Conservation (phyloP, 2,888 invertebrate species). For the Orthosia gracilis region DNA sequence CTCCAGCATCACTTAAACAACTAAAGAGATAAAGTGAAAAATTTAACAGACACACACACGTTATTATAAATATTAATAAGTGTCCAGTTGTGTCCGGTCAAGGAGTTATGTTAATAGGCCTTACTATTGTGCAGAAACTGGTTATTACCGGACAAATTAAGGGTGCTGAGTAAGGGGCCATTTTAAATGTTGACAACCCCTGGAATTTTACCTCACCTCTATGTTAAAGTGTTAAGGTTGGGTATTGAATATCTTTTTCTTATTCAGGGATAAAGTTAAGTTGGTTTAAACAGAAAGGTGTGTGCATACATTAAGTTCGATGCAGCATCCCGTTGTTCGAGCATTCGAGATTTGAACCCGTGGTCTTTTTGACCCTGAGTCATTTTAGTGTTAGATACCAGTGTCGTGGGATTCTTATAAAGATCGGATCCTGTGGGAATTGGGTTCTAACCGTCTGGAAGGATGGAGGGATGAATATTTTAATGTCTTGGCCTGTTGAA, state of each 20-base stretch:
- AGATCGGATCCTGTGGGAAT: conserved; percentile 86
- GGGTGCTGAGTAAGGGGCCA: conserved; percentile 82
- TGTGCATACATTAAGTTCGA: conserved; percentile 88
- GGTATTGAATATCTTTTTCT: conserved; percentile 57
- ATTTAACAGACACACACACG: conserved; percentile 68
- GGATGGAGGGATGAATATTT: conserved; percentile 32
- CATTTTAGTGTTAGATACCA: conserved; percentile 76
- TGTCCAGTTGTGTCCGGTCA: conserved; percentile 86
- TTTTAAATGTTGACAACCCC: conserved; percentile 18
- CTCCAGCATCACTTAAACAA: conserved; percentile 76
- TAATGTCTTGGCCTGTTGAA: background rate
- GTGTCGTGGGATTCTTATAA: conserved; percentile 85
- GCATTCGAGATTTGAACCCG: conserved; percentile 82
- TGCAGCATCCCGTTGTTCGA: conserved; percentile 85
- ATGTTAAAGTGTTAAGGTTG: conserved; percentile 62
- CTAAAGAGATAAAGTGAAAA: conserved; percentile 76
- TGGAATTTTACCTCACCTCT: conserved; percentile 31
- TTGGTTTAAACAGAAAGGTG: conserved; percentile 82
- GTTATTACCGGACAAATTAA: conserved; percentile 86
- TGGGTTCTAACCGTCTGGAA: conserved; percentile 25
- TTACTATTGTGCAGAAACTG: conserved; percentile 85
- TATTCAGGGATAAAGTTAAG: conserved; percentile 1
- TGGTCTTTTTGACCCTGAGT: conserved; percentile 85
- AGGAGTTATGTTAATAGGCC: conserved; percentile 90
- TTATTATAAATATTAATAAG: conserved; percentile 88